Percentiles rank a stretch among this genome's conserved stretches.
Evolutionary conservation across 2,113 vertebrate genomes (phyloP).

Genomic region (Atrichornis clamosus): DNA sequence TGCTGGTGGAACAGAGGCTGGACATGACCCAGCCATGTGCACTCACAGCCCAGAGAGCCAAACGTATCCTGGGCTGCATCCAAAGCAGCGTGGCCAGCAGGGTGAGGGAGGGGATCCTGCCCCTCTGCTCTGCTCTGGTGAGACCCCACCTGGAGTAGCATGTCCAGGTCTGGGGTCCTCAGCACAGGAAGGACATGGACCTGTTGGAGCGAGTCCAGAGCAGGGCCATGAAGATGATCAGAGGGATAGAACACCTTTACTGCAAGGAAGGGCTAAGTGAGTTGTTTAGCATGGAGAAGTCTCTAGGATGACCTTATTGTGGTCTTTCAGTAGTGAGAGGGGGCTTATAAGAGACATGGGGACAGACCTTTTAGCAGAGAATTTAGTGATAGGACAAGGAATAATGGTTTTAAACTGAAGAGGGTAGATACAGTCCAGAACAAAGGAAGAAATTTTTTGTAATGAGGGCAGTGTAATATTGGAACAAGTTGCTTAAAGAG

Average conservation of each 20-base stretch:
- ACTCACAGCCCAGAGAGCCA: background rate
- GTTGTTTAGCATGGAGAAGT: background rate
- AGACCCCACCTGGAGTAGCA: background rate
- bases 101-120: background rate
- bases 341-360: background rate
- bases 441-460: background rate
- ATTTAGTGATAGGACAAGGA: background rate
- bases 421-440: background rate
- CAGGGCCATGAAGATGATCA: background rate
- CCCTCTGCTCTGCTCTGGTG: background rate
- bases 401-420: background rate
- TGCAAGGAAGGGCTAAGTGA: background rate
- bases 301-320: accelerated
- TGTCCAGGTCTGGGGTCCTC: background rate
- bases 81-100: accelerated
- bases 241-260: background rate
- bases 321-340: background rate
- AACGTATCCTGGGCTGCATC: accelerated
- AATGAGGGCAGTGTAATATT: background rate
- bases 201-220: background rate
- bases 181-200: background rate
- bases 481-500: background rate
- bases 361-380: background rate
- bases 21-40: too few relatives aligned
- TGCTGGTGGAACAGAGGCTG: background rate